Evolutionary conservation across 2,797 vertebrate species (phyloP), one percentile per base, ranked within the genome.

Genomic region (Myoxocephalus aenaeus): DNA sequence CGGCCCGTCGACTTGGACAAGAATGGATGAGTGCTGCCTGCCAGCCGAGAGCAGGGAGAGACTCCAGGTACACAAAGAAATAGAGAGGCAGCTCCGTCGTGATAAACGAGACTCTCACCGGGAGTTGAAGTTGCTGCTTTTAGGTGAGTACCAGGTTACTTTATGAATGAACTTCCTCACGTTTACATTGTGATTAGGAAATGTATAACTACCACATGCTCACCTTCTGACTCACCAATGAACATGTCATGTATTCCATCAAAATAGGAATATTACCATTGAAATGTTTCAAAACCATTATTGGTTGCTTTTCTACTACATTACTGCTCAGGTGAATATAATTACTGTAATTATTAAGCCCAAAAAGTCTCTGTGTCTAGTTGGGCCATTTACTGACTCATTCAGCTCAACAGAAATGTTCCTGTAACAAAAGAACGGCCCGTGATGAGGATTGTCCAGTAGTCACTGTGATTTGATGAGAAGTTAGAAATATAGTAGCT

Each of bases 81-180:
- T 97, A 40, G 96, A 98, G 85, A 93, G 88, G 48, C 95, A 96
- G 83, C 93, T 98, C 10, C 94, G 92, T 0, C 92, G 86, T 2
- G 95, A 97, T 73, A 96, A 95, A 78, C 85, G 57, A 7, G 83
- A 93, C 0, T 90, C 92, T 4, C 73, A 91, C 2, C 83, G 90
- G 14, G 95, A 97, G 73, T 61, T 97, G 38, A 97, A 97, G 89
- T 79, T 97, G 78, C 93, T 98, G 76, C 94, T 97, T 36, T 88
- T 98, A 81, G 97, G 97, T 97, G 93, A 96, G 96, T 13, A 4
- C 2, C n/a, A 48, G n/a, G n/a, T 22, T 13, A 53, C 51, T 51
- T 25, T 0, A 53, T n/a, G 20, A 53, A 48, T 48, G 14, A n/a
- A 65, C 48, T 25, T 56, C 22, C 17, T 38, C 56, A 10, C 10